Evolutionary conservation across 2,113 vertebrate species (phyloP), one percentile per base, ranked within the genome.

Genomic region (Pithys albifrons): DNA sequence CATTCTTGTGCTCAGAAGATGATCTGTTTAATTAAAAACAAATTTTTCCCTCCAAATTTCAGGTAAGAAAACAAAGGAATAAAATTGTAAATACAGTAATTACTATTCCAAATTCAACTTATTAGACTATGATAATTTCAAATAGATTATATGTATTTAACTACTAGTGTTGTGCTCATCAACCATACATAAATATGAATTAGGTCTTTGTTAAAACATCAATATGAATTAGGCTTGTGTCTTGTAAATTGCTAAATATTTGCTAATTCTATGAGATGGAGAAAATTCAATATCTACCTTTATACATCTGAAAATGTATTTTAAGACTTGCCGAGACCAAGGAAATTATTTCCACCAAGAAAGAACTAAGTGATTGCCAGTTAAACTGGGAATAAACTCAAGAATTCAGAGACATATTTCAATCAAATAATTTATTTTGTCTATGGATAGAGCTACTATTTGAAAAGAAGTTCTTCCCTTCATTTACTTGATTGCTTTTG

Each of bases 401-500:
- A 81, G 57, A 79, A 64, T 43, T 80, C 19, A 65, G 87, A 85
- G 84, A 55, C n/a, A 52, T 22, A 10, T 49, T 88, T 94, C 73
- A 76, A 45, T 35, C 88, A 37, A 52, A 65, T 78, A 12, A 76
- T 74, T 85, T 80, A 61, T 76, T 93, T 94, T 95, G 81, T 74
- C 76, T 71, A 7, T 64, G 58, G 58, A 48, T 78, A 79, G 15
- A 89, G 61, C 33, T 96, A 28, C 8, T 55, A 24, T 86, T 91
- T 82, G 77, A 89, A 89, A 92, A 65, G 39, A 88, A 84, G 55
- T 58, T 54, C 8, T 76, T 73, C 77, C 48, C 83, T 91, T 93
- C 35, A 73, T 91, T 78, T 91, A 84, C 27, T 72, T 86, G 73
- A 79, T 92, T 83, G 54, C n/a, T 45, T 94, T 93, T 78, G 43